phyloP scores from a whole-genome alignment of 92 coral and sea anemone genomes.

The Paramuricea clavata region DNA sequence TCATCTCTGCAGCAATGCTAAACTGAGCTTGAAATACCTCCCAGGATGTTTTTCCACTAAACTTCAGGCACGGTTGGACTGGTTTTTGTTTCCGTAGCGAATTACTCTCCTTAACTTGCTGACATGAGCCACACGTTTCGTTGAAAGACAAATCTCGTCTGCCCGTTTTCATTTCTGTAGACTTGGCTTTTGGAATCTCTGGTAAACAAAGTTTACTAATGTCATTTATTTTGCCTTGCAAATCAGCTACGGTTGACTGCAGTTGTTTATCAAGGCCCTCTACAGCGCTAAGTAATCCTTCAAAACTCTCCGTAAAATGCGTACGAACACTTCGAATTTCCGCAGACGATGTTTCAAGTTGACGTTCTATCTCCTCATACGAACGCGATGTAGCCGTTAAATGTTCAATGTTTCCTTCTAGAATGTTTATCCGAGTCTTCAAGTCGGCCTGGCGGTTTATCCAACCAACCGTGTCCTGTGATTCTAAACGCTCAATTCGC shows the following conservation, averaged over 20 bases:
- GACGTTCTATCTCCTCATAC: not conserved
- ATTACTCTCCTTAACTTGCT: no score
- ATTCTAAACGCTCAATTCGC: no score
- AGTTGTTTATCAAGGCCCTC: not conserved
- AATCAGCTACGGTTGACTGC: not conserved
- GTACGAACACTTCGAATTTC: not conserved
- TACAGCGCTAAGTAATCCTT: not conserved
- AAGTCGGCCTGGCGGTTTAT: not conserved
- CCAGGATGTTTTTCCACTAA: not conserved
- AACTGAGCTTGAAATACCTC: no score
- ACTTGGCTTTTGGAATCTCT: not conserved
- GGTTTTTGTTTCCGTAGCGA: no score
- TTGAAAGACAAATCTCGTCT: no score
- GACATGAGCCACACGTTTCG: no score
- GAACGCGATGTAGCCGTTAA: not conserved
- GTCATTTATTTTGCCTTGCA: not conserved
- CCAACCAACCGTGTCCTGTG: no score
- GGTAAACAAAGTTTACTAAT: not conserved
- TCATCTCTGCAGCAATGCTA: no score
- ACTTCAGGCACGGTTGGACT: not conserved
- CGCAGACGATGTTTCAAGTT: no score
- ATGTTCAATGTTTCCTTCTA: no score
- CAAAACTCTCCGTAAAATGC: not conserved
- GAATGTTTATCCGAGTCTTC: no score
- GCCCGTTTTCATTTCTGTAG: no score